Percentiles rank a stretch among this genome's conserved stretches.
Conservation (phyloP, 2,797 vertebrate species). For the Muraenolepis orangiensis region DNA sequence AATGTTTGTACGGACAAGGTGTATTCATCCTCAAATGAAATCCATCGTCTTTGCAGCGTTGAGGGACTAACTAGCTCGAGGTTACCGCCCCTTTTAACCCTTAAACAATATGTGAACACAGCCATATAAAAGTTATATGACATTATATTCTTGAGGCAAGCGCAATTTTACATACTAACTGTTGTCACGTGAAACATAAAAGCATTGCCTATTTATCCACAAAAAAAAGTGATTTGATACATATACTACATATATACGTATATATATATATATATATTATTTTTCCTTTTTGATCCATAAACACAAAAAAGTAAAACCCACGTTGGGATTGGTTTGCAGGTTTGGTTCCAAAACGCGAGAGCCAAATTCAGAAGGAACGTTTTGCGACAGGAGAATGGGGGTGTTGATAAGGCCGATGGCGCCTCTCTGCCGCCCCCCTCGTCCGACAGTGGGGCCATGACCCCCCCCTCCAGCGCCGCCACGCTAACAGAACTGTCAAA, state of each 20-base stretch:
- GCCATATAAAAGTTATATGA: constrained; percentile 23
- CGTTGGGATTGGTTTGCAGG: constrained; percentile 99
- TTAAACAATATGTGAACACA: constrained; percentile 47
- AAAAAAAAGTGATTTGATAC: constrained; percentile 44
- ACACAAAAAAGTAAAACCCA: constrained; percentile 85
- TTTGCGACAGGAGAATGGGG: constrained; percentile 99
- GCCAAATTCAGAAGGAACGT: constrained; percentile 99
- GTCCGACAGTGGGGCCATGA: constrained; percentile 96
- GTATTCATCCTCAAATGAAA: constrained; percentile 46
- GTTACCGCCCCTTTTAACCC: constrained; percentile 51
- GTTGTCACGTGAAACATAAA: constrained; percentile 61
- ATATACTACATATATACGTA: no score
- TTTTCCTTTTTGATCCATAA: constrained; percentile 57
- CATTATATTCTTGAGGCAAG: constrained; percentile 34
- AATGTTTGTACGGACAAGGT: constrained; percentile 24
- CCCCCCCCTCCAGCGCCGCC: constrained; percentile 96
- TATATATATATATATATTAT: no score
- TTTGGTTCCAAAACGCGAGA: constrained; percentile 99
- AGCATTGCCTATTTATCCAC: constrained; percentile 46
- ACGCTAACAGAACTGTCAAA: constrained; percentile 99
- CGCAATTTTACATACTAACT: constrained; percentile 47
- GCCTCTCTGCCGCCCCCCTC: constrained; percentile 94
- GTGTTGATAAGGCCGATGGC: constrained; percentile 99
- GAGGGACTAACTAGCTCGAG: constrained; percentile 51
- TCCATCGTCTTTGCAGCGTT: constrained; percentile 50